These are phyloP conservation scores for Drosophila ananassae DNA, from an alignment of 1,140 invertebrate genomes.

Conservation along the genomic window DNA sequence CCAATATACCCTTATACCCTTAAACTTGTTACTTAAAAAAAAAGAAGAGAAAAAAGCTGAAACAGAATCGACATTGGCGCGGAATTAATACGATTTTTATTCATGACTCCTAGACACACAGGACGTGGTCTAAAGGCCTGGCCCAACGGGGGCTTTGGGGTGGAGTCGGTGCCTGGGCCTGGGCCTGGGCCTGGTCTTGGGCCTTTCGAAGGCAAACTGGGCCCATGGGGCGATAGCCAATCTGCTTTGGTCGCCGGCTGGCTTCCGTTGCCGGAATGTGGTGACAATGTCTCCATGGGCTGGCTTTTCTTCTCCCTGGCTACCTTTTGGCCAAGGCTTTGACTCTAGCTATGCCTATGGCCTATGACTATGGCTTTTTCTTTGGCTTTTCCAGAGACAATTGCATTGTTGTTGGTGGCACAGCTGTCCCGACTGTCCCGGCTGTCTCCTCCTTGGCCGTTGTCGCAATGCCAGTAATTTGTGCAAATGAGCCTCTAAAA, in stretches of 20 bases:
- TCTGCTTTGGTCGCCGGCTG: conserved; percentile 55
- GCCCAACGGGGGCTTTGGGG: no score
- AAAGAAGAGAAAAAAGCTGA: conserved; percentile 33
- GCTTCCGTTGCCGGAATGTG: conserved; percentile 80
- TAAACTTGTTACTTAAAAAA: conserved; percentile 7
- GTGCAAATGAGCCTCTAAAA: conserved; percentile 80
- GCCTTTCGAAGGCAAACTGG: conserved; percentile 4
- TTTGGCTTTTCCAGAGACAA: conserved; percentile 47
- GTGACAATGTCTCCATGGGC: conserved; percentile 69
- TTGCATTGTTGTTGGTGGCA: conserved; percentile 58
- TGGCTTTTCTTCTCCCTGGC: conserved; percentile 42
- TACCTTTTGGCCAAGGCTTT: conserved; percentile 32
- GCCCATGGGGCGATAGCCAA: conserved; percentile 71
- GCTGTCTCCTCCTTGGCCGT: conserved; percentile 39
- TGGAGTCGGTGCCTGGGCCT: conserved; percentile 2
- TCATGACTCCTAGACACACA: conserved; percentile 59
- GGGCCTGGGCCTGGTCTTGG: no score
- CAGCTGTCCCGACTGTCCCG: conserved; percentile 19
- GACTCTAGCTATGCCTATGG: conserved; percentile 1
- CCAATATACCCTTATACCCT: not conserved
- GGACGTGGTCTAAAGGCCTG: not conserved
- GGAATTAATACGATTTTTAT: conserved; percentile 82
- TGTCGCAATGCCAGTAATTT: conserved; percentile 79
- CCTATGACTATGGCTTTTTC: conserved; percentile 27
- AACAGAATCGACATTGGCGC: conserved; percentile 64